Conservation (phyloP, 2,888 invertebrate genomes). For the Allygus modestus region DNA sequence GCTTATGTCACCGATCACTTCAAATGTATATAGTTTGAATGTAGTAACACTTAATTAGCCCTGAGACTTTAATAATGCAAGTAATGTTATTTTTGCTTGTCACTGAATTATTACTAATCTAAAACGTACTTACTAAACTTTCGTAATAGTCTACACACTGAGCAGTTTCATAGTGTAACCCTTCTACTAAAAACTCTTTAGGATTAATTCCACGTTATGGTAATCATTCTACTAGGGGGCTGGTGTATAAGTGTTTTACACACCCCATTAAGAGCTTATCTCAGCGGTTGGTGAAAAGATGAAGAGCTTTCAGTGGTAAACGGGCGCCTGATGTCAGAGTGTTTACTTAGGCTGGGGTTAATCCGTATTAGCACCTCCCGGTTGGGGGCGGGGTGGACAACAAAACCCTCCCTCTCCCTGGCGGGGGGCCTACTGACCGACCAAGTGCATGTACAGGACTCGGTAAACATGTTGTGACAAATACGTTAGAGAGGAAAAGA, state of each 20-base stretch:
- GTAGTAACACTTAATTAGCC: too few species aligned
- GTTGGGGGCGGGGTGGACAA: neutral
- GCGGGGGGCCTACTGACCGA: neutral
- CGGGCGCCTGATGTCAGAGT: neutral
- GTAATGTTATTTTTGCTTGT: too few species aligned
- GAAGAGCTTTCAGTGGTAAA: slow-evolving; percentile 11
- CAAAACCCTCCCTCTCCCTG: neutral
- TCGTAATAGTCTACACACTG: too few species aligned
- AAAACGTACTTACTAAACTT: too few species aligned
- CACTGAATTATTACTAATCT: too few species aligned
- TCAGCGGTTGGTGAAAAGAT: neutral
- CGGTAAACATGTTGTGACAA: slow-evolving; percentile 33
- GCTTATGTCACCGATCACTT: too few species aligned
- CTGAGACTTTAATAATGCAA: too few species aligned
- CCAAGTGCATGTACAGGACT: neutral
- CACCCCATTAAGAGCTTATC: slow-evolving; percentile 8
- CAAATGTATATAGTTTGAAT: too few species aligned
- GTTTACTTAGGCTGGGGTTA: slow-evolving; percentile 33
- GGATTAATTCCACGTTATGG: neutral
- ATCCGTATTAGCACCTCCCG: slow-evolving; percentile 26
- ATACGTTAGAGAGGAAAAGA: neutral
- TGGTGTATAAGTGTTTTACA: neutral
- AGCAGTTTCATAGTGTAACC: neutral
- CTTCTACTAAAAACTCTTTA: neutral
- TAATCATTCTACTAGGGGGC: neutral